Evolutionary conservation across 1,140 invertebrate genomes (phyloP).

Genomic region (Chymomyza costata): DNA sequence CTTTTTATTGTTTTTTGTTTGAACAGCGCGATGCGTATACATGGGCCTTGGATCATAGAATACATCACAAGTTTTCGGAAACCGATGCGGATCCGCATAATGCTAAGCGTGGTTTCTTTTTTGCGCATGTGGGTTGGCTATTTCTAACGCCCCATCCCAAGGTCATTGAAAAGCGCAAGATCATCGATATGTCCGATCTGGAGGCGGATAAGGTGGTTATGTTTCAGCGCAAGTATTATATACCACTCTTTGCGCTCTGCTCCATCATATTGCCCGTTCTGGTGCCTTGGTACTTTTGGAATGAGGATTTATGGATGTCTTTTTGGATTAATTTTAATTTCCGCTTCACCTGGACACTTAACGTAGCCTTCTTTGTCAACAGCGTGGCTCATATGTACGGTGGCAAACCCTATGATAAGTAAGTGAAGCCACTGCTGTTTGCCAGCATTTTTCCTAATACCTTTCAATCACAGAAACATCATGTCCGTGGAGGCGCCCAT

Average conservation of each 20-base stretch:
- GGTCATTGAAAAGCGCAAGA: slow-evolving; percentile 85
- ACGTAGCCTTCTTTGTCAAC: slow-evolving; percentile 95
- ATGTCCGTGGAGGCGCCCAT: slow-evolving; percentile 83
- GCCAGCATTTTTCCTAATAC: no score
- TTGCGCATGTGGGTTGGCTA: slow-evolving; percentile 88
- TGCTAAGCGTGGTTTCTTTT: slow-evolving; percentile 86
- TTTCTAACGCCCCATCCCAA: slow-evolving; percentile 86
- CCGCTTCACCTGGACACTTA: slow-evolving; percentile 88
- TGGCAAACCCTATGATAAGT: slow-evolving; percentile 92
- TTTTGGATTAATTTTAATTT: slow-evolving; percentile 90
- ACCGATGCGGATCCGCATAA: slow-evolving; percentile 90
- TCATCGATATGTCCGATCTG: slow-evolving; percentile 89
- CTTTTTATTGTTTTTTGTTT: slow-evolving; percentile 2
- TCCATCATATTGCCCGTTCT: slow-evolving; percentile 87
- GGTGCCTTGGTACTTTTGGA: slow-evolving; percentile 89
- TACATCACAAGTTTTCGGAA: slow-evolving; percentile 89
- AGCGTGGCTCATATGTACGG: slow-evolving; percentile 94
- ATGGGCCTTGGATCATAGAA: slow-evolving; percentile 87
- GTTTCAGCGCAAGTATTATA: slow-evolving; percentile 88
- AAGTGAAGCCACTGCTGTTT: slow-evolving; percentile 40
- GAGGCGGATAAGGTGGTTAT: slow-evolving; percentile 88
- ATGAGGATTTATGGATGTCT: slow-evolving; percentile 85
- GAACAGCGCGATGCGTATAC: slow-evolving; percentile 83
- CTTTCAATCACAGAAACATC: slow-evolving; percentile 78
- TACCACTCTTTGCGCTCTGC: slow-evolving; percentile 84